Evolutionary conservation across 2,888 invertebrate species (phyloP).

Genomic region (Diarsia brunnea): DNA sequence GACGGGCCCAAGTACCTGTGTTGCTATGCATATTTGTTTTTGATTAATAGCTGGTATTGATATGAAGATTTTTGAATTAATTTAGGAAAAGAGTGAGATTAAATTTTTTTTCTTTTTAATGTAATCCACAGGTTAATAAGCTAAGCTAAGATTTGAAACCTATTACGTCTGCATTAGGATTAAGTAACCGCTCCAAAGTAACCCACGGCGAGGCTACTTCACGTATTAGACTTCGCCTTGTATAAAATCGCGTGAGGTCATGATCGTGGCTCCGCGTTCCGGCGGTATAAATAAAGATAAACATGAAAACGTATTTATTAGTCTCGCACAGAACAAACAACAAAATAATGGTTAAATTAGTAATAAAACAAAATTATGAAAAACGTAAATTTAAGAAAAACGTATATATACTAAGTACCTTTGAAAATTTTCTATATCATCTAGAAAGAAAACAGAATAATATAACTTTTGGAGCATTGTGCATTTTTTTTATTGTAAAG

Average conservation of each 20-base stretch:
- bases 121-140: not conserved
- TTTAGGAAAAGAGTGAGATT: not conserved
- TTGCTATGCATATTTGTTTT: constrained; percentile 48
- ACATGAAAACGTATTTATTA: no score
- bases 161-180: not conserved
- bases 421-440: not conserved
- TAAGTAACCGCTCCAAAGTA: not conserved
- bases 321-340: no score
- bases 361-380: no score
- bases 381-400: no score
- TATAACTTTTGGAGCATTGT: not conserved
- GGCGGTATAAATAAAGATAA: not conserved
- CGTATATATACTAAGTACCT: no score
- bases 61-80: constrained; percentile 2
- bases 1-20: constrained; percentile 22
- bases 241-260: not conserved
- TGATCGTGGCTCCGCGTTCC: not conserved
- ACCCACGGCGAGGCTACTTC: not conserved
- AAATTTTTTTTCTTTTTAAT: not conserved
- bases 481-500: constrained; percentile 16
- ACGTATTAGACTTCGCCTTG: not conserved
- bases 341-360: no score
- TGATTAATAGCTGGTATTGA: constrained; percentile 29
- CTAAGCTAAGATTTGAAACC: not conserved
- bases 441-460: not conserved